phyloP scores from a whole-genome alignment of 2,797 vertebrate species.

The Sebastes baramenuke region DNA sequence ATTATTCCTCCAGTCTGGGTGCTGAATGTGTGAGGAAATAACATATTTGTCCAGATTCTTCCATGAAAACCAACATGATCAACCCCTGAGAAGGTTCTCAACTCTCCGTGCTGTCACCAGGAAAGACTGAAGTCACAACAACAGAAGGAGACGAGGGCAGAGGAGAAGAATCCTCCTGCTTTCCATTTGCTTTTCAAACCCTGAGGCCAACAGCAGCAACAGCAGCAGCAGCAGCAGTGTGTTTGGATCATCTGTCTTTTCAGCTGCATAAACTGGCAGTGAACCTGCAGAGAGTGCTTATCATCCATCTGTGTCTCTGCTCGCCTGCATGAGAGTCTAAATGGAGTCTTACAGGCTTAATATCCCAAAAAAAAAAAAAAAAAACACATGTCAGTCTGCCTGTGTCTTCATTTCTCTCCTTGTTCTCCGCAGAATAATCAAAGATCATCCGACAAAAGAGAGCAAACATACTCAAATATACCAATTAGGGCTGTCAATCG shows the following conservation, averaged over 20 bases:
- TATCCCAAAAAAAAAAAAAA: neutral
- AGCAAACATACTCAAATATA: neutral
- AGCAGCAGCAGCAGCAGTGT: neutral
- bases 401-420: neutral
- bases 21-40: neutral
- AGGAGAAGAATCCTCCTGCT: neutral
- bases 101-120: neutral
- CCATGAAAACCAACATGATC: neutral
- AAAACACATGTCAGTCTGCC: neutral
- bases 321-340: neutral
- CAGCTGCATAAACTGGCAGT: conserved; percentile 23
- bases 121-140: neutral
- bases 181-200: neutral
- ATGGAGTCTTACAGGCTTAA: neutral
- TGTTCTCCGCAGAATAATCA: neutral
- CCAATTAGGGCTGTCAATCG: neutral
- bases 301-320: conserved; percentile 25
- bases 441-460: neutral
- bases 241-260: conserved; percentile 2
- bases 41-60: neutral
- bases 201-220: conserved; percentile 7
- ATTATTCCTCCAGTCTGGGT: neutral
- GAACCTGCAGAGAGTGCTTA: conserved; percentile 29
- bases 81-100: neutral
- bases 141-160: neutral